phyloP scores from a whole-genome alignment of 2,888 invertebrate species.

The Caenorhabditis sp. region DNA sequence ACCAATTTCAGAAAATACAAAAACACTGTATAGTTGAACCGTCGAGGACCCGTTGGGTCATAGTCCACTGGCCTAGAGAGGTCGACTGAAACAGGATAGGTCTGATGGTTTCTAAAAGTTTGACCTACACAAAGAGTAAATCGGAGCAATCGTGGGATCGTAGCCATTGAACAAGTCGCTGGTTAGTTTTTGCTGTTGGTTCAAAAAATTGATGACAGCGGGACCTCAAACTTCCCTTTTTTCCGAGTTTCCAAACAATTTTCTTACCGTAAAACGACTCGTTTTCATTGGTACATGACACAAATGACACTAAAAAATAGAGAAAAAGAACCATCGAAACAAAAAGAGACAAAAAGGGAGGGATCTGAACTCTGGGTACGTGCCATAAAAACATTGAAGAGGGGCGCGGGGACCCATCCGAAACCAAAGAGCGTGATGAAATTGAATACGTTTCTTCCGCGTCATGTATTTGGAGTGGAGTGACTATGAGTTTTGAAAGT shows the following conservation, averaged over 20 bases:
- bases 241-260: neutral
- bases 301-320: neutral
- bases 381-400: too few relatives aligned
- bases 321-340: too few relatives aligned
- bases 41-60: neutral
- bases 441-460: too few relatives aligned
- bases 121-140: conserved; percentile 11
- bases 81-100: conserved; percentile 15
- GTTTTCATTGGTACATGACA: too few relatives aligned
- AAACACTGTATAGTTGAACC: conserved; percentile 32
- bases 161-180: conserved; percentile 8
- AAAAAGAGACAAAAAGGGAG: neutral
- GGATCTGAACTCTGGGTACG: too few relatives aligned
- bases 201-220: neutral
- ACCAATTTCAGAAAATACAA: conserved; percentile 43
- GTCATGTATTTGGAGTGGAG: too few relatives aligned
- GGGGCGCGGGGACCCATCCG: too few relatives aligned
- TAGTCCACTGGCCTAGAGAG: conserved; percentile 2
- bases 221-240: neutral
- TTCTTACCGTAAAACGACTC: too few relatives aligned
- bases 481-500: too few relatives aligned
- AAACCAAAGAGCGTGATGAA: too few relatives aligned
- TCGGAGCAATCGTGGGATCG: neutral
- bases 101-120: too few relatives aligned
- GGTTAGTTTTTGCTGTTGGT: neutral